phyloP scores from a whole-genome alignment of 2,888 invertebrate species.

The Drosophila setosimentum region DNA sequence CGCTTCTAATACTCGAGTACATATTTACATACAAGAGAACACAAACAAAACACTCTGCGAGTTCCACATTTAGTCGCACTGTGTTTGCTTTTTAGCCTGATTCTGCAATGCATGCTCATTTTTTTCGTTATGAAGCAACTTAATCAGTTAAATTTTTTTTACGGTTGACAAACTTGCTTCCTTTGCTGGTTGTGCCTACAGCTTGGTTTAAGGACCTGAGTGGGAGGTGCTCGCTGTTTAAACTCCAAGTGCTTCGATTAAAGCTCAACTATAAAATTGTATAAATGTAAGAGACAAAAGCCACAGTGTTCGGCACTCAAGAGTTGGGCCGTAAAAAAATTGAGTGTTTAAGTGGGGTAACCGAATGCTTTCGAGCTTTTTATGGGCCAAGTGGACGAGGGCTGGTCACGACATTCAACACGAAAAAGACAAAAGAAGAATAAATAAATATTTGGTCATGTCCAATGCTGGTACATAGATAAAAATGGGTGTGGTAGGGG shows the following conservation, averaged over 20 bases:
- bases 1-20: slow-evolving; percentile 22
- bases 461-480: slow-evolving; percentile 12
- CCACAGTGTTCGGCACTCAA: slow-evolving; percentile 64
- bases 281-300: slow-evolving; percentile 62
- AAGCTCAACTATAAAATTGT: slow-evolving; percentile 58
- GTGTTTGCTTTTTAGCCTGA: slow-evolving; percentile 22
- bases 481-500: background rate
- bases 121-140: slow-evolving; percentile 31
- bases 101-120: slow-evolving; percentile 30
- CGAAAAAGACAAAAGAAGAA: slow-evolving; percentile 8
- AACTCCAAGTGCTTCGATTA: slow-evolving; percentile 42
- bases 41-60: slow-evolving; percentile 21
- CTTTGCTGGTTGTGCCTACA: background rate
- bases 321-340: slow-evolving; percentile 71
- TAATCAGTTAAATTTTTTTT: slow-evolving; percentile 66
- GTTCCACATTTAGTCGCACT: slow-evolving; percentile 24
- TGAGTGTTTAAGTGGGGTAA: slow-evolving; percentile 64
- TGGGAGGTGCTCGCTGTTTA: slow-evolving; percentile 14
- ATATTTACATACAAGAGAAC: slow-evolving; percentile 24
- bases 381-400: slow-evolving; percentile 57
- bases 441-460: slow-evolving; percentile 46
- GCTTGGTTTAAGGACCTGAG: background rate
- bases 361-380: slow-evolving; percentile 51
- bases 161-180: slow-evolving; percentile 36
- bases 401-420: slow-evolving; percentile 54